Evolutionary conservation across 1,140 invertebrate genomes (phyloP), one percentile per base, ranked within the genome.

Genomic region (Gryon sp.): DNA sequence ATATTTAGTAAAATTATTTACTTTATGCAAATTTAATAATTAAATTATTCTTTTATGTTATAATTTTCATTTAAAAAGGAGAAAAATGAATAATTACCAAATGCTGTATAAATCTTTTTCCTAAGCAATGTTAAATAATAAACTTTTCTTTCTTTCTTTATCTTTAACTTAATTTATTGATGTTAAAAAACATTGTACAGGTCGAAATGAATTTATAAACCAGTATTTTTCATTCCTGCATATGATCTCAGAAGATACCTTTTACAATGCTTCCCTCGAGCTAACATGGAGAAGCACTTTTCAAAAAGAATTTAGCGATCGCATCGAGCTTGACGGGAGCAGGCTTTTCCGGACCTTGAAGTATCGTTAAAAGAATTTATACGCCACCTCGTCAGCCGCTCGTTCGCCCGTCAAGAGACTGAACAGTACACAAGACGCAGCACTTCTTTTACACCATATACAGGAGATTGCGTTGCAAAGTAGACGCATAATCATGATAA

Each of bases 321-420:
- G 55, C 57, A 36, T 38, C 28, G 60, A 66, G 59, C 45, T 68
- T 69, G 34, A 65, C 59, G 52, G 24, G 24, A 65, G 66, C 57
- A 48, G 24, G 60, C 73, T 83, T 85, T 81, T 82, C 83, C 80
- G 66, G 60, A 53, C 76, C 80, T 82, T 80, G 77, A 78, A 75
- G 73, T 81, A 76, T 86, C 85, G 85, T 87, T 87, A 87, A 87
- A 86, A 85, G 83, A 87, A 86, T 87, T 85, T 85, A 60, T 82
- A 80, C 84, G 80, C 83, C 80, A 72, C 40, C 84, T 83, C 78
- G 85, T 87, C 86, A 87, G 79, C 72, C 62, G 83, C 75, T 82
- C 83, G 81, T 70, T 82, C 83, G 80, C 50, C 85, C 83, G 84
- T 85, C 72, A 83, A 80, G 66, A 72, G 60, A 66, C 36, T 14